These are phyloP conservation scores for Uromys caudimaculatus DNA, from an alignment of 2,797 vertebrate genomes.

Conservation along the genomic window DNA sequence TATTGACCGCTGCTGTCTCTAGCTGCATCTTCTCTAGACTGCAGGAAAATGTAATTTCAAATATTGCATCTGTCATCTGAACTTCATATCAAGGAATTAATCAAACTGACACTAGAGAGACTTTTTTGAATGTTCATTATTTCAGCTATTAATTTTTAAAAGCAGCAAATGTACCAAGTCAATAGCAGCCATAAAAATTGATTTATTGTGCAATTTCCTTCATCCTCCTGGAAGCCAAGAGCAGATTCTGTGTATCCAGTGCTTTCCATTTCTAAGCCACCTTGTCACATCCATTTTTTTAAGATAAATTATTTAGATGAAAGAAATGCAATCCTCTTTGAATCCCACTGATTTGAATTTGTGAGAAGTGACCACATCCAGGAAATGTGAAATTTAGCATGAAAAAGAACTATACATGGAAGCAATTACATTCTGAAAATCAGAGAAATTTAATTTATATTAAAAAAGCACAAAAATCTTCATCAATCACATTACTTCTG, in stretches of 20 bases:
- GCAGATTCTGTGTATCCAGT: constrained; percentile 71
- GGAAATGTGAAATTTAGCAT: constrained; percentile 75
- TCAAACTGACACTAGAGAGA: constrained; percentile 84
- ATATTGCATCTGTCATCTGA: constrained; percentile 85
- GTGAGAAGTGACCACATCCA: constrained; percentile 70
- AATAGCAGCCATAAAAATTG: constrained; percentile 88
- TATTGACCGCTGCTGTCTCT: constrained; percentile 33
- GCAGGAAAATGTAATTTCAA: constrained; percentile 80
- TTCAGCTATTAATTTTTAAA: constrained; percentile 91
- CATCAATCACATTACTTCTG: not conserved
- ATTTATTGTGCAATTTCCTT: constrained; percentile 88
- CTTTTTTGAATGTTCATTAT: constrained; percentile 89
- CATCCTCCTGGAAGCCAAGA: constrained; percentile 80
- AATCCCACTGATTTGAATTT: constrained; percentile 60
- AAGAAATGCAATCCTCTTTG: constrained; percentile 75
- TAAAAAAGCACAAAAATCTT: constrained; percentile 53
- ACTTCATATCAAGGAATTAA: constrained; percentile 87
- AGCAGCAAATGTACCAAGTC: constrained; percentile 88
- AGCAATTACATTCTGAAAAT: constrained; percentile 67
- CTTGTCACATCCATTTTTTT: constrained; percentile 63
- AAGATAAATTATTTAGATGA: constrained; percentile 80
- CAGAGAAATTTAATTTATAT: constrained; percentile 70
- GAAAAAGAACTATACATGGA: constrained; percentile 75
- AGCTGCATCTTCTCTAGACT: constrained; percentile 67
- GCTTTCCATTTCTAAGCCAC: constrained; percentile 66